Conservation (phyloP, 2,888 invertebrate species). For the Lymantria dispar region DNA sequence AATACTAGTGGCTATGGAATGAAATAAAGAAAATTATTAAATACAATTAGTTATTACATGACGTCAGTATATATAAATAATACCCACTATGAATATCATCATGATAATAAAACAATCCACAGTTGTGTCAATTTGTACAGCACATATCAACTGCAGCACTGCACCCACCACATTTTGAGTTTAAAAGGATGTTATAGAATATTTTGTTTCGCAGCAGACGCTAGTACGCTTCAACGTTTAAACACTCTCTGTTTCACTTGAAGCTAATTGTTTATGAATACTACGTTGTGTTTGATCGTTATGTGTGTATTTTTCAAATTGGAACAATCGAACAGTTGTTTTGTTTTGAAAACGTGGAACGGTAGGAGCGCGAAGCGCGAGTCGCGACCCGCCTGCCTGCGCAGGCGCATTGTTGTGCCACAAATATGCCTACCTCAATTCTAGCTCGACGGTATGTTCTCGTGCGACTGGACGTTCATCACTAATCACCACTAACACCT, state of each 20-base stretch:
- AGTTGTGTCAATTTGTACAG: slow-evolving; percentile 42
- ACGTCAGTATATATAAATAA: slow-evolving; percentile 15
- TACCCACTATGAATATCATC: slow-evolving; percentile 60
- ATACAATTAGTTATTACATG: no score
- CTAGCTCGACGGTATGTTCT: slow-evolving; percentile 47
- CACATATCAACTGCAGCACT: slow-evolving; percentile 50
- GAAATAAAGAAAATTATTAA: no score
- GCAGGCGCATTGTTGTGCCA: slow-evolving; percentile 63
- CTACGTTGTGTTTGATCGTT: slow-evolving; percentile 69
- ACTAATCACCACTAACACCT: slow-evolving; percentile 33
- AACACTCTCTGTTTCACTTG: slow-evolving; percentile 43
- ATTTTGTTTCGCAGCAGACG: slow-evolving; percentile 41
- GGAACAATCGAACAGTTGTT: slow-evolving; percentile 67
- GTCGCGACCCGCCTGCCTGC: slow-evolving; percentile 50
- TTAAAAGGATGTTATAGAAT: slow-evolving; percentile 32
- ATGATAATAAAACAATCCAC: slow-evolving; percentile 43
- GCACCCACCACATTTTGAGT: slow-evolving; percentile 65
- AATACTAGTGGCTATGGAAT: no score
- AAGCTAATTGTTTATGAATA: slow-evolving; percentile 67
- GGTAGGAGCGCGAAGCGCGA: slow-evolving; percentile 38
- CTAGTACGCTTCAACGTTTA: slow-evolving; percentile 38
- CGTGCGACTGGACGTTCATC: slow-evolving; percentile 59
- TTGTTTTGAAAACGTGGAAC: slow-evolving; percentile 75
- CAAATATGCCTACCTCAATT: slow-evolving; percentile 55
- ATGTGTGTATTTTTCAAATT: slow-evolving; percentile 71